A percentile compares a stretch with the other conserved stretches of the same genome.
phyloP scores from a whole-genome alignment of 2,888 invertebrate genomes.

The Nasonia oneida region DNA sequence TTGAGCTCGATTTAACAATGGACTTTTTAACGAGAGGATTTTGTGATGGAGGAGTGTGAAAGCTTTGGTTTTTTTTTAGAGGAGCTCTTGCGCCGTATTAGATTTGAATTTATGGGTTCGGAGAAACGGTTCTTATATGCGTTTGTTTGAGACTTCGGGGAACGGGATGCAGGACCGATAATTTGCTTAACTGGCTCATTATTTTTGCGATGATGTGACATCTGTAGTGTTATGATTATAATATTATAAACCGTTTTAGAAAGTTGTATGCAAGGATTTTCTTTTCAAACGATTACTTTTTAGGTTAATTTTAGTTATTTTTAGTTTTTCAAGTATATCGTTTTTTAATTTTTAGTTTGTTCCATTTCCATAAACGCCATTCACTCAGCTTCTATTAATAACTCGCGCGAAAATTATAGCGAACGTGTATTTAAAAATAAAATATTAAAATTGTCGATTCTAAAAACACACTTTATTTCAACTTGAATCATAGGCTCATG shows the following conservation, averaged over 20 bases:
- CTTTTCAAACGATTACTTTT: not conserved
- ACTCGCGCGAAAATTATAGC: too few species aligned
- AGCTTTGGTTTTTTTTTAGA: not conserved
- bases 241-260: too few species aligned
- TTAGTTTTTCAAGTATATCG: not conserved
- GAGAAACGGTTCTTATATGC: not conserved
- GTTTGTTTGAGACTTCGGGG: slow-evolving; percentile 17
- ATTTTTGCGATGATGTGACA: not conserved
- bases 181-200: not conserved
- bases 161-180: not conserved
- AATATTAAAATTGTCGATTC: too few species aligned
- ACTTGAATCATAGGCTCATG: too few species aligned
- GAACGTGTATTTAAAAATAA: too few species aligned
- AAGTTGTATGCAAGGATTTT: not conserved
- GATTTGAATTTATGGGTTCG: slow-evolving; percentile 15
- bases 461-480: too few species aligned
- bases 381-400: not conserved
- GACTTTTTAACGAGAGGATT: too few species aligned
- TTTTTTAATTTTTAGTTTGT: not conserved
- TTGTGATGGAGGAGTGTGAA: not conserved
- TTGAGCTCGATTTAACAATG: not conserved
- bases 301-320: not conserved
- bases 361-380: not conserved
- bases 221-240: too few species aligned
- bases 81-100: not conserved